Evolutionary conservation across 2,797 vertebrate species (phyloP), one percentile per base, ranked within the genome.

Genomic region (Melanotaenia maccullochi): DNA sequence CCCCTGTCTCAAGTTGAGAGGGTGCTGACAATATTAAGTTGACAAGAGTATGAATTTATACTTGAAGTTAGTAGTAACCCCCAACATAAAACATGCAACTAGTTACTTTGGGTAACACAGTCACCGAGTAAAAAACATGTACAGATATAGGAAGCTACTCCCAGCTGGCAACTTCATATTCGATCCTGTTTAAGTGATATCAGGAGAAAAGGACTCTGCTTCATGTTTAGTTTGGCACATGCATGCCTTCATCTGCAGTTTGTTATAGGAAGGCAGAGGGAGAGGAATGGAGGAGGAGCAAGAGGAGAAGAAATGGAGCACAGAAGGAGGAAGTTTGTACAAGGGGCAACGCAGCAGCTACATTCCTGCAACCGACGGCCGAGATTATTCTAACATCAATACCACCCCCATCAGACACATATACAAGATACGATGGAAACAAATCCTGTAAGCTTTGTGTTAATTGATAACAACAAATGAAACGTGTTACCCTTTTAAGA

Each of bases 211-310:
- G 24, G 54, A 55, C 20, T 72, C 51, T 70, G 79, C 61, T 74
- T 80, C 33, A n/a, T 92, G 91, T 91, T 91, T 90, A 25, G 82
- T 73, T 92, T 93, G 90, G 92, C 88, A 75, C 80, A 80, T 28
- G 20, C 54, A 33, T 49, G 81, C 67, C 77, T 90, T 90, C 93
- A 87, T 92, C 81, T 87, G 82, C 47, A 61, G 79, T 58, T 70
- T 82, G 82, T 89, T 88, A 76, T 81, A 84, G 85, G 85, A 90
- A 90, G 73, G 68, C 75, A 75, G 40, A 78, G 71, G 5, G 9
- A 69, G 75, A 42, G 68, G 30, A 70, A 33, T n/a, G 61, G 73
- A 36, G 63, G 38, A 68, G 52, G 62, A 62, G 65, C 71, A 65
- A 47, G 9, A 59, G 55, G 58, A 71, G 70, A 52, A 75, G 73